These are phyloP conservation scores for Loriculus beryllinus DNA, from an alignment of 2,797 vertebrate genomes.

Conservation along the genomic window DNA sequence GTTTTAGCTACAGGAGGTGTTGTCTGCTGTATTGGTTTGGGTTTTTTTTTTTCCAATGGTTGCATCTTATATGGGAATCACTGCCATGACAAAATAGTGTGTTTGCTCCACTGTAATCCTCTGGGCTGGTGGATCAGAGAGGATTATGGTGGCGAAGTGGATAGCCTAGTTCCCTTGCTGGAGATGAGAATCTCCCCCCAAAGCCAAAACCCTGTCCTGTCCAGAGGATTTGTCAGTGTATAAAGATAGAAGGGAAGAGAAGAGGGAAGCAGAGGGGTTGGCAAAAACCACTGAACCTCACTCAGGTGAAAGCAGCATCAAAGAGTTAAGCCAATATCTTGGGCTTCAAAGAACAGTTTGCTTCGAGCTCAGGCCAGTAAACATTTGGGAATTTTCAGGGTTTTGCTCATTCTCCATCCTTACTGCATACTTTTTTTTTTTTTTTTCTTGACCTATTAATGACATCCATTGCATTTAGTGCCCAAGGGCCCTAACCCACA, in stretches of 20 bases:
- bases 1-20: not conserved
- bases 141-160: not conserved
- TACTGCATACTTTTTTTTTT: not conserved
- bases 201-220: not conserved
- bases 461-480: not conserved
- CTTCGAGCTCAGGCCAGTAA: not conserved
- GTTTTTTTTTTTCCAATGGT: not conserved
- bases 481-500: constrained; percentile 29
- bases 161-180: not conserved
- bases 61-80: not conserved
- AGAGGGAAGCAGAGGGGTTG: not conserved
- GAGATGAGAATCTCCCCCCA: not conserved
- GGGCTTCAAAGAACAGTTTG: not conserved
- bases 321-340: not conserved
- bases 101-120: not conserved
- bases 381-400: not conserved
- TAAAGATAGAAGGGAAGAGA: not conserved
- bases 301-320: not conserved
- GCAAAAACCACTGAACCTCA: not conserved
- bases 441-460: constrained; percentile 26
- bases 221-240: not conserved
- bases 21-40: not conserved
- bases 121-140: not conserved
- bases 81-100: not conserved
- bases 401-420: not conserved